These are phyloP conservation scores for Atta cephalotes DNA, from an alignment of 1,140 invertebrate species.

Conservation along the genomic window DNA sequence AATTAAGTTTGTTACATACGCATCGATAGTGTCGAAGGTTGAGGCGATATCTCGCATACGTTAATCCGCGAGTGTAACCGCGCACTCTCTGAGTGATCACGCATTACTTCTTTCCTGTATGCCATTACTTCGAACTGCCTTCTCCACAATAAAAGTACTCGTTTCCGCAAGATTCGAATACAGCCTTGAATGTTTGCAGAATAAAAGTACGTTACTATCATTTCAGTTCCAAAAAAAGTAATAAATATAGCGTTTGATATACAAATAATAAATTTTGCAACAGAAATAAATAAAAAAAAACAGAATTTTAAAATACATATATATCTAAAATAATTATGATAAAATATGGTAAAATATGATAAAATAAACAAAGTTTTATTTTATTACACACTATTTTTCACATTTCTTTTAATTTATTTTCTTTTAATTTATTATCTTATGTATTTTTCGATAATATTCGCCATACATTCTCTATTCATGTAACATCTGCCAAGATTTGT, in stretches of 20 bases:
- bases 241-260: no score
- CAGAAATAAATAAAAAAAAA: no score
- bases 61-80: slow-evolving; percentile 18
- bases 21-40: slow-evolving; percentile 42
- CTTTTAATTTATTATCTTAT: background rate
- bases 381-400: background rate
- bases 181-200: background rate
- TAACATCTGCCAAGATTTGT: background rate
- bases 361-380: background rate
- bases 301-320: background rate
- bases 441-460: background rate
- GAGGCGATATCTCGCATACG: slow-evolving; percentile 29
- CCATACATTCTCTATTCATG: background rate
- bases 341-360: no score
- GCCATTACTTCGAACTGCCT: background rate
- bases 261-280: background rate
- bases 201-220: background rate
- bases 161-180: slow-evolving; percentile 13
- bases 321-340: background rate
- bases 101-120: background rate
- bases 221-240: background rate
- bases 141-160: background rate
- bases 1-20: slow-evolving; percentile 64
- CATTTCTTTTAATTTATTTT: background rate
- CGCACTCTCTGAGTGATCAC: background rate